Conservation (phyloP, 2,888 invertebrate genomes). For the Malachius bipustulatus region DNA sequence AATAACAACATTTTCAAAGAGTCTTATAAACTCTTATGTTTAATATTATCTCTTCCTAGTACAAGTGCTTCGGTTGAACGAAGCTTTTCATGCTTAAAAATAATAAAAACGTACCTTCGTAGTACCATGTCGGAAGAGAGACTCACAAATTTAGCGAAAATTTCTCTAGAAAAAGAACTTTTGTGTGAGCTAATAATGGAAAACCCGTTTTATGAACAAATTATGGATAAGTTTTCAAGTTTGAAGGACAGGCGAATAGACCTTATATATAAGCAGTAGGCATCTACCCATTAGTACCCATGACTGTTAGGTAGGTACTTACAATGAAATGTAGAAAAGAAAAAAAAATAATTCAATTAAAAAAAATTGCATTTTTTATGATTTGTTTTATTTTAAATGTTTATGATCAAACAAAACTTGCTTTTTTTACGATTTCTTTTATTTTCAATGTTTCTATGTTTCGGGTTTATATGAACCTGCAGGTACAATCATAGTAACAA, state of each 20-base stretch:
- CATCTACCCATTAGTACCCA: no score
- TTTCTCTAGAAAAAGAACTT: neutral
- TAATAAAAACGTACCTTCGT: slow-evolving; percentile 7
- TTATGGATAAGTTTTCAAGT: neutral
- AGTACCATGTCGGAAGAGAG: neutral
- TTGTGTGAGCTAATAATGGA: neutral
- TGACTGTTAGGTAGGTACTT: no score
- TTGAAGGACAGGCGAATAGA: neutral
- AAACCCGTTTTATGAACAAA: neutral
- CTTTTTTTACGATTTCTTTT: no score
- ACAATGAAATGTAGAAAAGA: no score
- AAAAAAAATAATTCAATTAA: no score
- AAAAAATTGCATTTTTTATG: no score
- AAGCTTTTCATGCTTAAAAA: slow-evolving; percentile 9
- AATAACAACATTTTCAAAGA: neutral
- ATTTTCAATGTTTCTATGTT: no score
- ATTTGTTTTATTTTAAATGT: no score
- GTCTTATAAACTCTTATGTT: neutral
- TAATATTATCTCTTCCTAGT: slow-evolving; percentile 1
- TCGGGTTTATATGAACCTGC: no score
- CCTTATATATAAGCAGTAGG: no score
- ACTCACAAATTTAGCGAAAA: neutral
- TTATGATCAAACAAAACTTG: no score
- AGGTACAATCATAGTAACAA: no score
- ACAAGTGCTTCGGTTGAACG: slow-evolving; percentile 6